These are phyloP conservation scores for Epistrophella euchroma DNA, from an alignment of 2,888 invertebrate genomes.

Conservation along the genomic window DNA sequence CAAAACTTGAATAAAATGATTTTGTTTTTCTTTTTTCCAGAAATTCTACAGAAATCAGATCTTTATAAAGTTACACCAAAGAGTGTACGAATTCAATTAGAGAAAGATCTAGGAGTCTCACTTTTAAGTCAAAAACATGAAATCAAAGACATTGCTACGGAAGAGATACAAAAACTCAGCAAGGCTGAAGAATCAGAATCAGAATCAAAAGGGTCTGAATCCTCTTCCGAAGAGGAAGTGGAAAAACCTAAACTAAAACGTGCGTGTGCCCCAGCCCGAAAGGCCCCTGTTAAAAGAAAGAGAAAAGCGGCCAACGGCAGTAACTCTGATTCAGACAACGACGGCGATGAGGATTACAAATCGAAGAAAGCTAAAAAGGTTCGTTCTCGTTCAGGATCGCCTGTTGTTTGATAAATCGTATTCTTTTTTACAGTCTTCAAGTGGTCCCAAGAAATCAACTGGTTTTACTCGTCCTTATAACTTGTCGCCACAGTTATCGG, in stretches of 20 bases:
- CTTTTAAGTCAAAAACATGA: conserved; percentile 91
- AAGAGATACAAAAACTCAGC: conserved; percentile 84
- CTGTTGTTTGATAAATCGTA: neutral
- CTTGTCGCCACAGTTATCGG: conserved; percentile 92
- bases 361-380: conserved; percentile 79
- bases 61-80: conserved; percentile 93
- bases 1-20: neutral
- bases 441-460: conserved; percentile 86
- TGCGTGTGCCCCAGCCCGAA: conserved; percentile 81
- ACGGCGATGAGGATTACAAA: conserved; percentile 81
- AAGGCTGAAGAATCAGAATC: conserved; percentile 84
- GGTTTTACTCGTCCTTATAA: conserved; percentile 94
- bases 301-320: conserved; percentile 81
- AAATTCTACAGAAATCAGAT: conserved; percentile 94
- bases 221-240: conserved; percentile 76
- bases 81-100: conserved; percentile 93
- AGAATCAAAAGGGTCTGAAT: conserved; percentile 80
- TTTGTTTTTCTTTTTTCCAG: conserved; percentile 83
- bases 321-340: conserved; percentile 81
- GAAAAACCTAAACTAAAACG: conserved; percentile 79
- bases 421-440: conserved; percentile 48
- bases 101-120: conserved; percentile 91
- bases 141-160: conserved; percentile 95
- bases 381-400: neutral
- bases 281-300: conserved; percentile 81